Base-by-base conservation (phyloP, 2,113 vertebrate genomes). In the human (Homo sapiens) region DNA sequence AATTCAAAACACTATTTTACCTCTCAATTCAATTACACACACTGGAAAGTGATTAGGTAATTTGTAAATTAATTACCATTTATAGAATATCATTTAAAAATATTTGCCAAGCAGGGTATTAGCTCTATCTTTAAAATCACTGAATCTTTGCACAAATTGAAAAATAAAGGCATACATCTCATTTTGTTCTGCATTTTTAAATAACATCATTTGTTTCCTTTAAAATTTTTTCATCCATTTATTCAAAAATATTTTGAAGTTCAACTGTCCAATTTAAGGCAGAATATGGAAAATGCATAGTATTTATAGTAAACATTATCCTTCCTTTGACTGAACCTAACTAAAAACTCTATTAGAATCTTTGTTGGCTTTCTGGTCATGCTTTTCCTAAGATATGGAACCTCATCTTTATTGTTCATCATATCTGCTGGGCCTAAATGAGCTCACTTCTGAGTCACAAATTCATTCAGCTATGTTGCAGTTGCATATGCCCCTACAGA, bases 361-460 rank as follows among this genome's bases (percentile, higher is more conserved):
- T 99, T 98, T 0, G 99, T 99, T 6, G 99, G 99, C 64, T 99
- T 98, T 72, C 99, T 99, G 9, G 99, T 99, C 99, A 99, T 99
- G 94, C 99, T 99, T 96, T 99, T 99, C 18, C 99, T 98, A 66
- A 99, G 98, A 96, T 99, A 99, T 0, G 99, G 99, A 92, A 99
- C 97, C 94, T 99, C 99, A 18, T 99, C 99, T 97, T 99, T 99
- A 96, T 99, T 99, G 0, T 97, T 98, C 99, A 99, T 99, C 86
- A 99, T 99, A 27, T 99, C 99, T 25, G 99, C 99, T 20, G 99
- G 99, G 97, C 99, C 99, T 93, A 99, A 97, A 95, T 99, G 99
- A 93, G 99, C 99, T 99, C 99, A 99, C 59, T 99, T 99, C 95
- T 97, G 97, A 0, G 98, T 99, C 93, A 99, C 99, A 97, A 99